Percentiles rank a stretch among this genome's conserved stretches.
These are phyloP conservation scores for Halichoerus grypus DNA, from an alignment of 2,113 vertebrate genomes.

Conservation along the genomic window DNA sequence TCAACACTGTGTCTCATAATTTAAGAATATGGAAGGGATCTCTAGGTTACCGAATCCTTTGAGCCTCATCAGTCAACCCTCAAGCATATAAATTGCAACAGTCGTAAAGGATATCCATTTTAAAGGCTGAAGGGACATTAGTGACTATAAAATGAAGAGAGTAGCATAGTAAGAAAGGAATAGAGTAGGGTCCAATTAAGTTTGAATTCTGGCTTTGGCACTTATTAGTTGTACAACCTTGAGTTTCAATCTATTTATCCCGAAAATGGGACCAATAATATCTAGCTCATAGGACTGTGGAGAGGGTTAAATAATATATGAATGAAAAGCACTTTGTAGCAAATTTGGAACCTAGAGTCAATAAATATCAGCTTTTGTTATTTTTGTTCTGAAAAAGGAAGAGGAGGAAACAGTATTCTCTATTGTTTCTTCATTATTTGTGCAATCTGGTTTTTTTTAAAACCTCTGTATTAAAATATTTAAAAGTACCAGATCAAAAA, in stretches of 20 bases:
- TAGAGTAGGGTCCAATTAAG: background rate
- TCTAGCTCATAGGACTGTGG: background rate
- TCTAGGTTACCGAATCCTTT: constrained; percentile 12
- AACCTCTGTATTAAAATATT: background rate
- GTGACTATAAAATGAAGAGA: background rate
- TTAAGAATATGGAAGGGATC: background rate
- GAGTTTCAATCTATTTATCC: constrained; percentile 4
- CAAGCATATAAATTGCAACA: background rate
- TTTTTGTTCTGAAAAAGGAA: constrained; percentile 49
- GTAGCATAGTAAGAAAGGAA: background rate
- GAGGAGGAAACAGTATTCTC: background rate
- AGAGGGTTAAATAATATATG: background rate
- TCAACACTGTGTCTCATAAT: background rate
- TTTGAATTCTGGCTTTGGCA: constrained; percentile 16
- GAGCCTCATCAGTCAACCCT: background rate
- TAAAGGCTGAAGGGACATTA: background rate
- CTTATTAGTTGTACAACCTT: background rate
- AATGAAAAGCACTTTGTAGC: background rate
- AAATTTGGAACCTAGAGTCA: background rate
- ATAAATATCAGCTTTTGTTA: background rate
- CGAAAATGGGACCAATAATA: constrained; percentile 15
- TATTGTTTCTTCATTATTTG: constrained; percentile 5
- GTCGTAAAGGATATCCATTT: background rate
- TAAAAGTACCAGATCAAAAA: background rate
- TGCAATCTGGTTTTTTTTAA: background rate